Percentiles rank a stretch among this genome's conserved stretches.
Evolutionary conservation across 2,797 vertebrate genomes (phyloP).

Genomic region (Myotis daubentonii): DNA sequence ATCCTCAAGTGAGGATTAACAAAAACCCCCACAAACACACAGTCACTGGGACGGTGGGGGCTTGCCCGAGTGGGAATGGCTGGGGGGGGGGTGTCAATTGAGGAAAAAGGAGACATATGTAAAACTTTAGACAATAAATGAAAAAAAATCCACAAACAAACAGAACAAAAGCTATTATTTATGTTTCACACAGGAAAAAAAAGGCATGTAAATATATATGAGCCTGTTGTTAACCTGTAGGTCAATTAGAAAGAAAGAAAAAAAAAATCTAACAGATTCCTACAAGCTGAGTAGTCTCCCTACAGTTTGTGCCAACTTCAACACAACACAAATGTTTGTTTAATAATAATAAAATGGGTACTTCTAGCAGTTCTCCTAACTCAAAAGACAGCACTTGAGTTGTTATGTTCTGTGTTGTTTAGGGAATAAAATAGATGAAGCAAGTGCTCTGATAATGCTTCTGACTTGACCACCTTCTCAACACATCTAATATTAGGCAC

Average conservation of each 20-base stretch:
- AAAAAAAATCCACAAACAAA: no score
- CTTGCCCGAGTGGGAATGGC: no score
- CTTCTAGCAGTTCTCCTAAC: background rate
- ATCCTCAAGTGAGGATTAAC: no score
- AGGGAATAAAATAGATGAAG: background rate
- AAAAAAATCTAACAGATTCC: background rate
- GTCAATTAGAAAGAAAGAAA: background rate
- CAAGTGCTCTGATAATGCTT: background rate
- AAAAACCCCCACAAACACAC: no score
- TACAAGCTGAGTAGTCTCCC: background rate
- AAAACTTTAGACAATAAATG: no score
- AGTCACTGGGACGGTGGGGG: no score
- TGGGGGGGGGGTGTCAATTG: no score
- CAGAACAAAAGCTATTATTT: background rate
- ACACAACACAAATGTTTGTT: background rate
- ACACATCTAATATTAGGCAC: background rate
- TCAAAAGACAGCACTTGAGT: background rate
- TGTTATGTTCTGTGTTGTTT: background rate
- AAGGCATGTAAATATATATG: background rate
- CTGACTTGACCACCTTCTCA: background rate
- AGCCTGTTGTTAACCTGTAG: background rate
- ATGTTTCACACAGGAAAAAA: slow-evolving; percentile 3
- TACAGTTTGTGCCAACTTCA: slow-evolving; percentile 24
- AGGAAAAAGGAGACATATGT: no score
- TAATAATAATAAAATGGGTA: background rate